Percentiles rank a stretch among this genome's conserved stretches.
phyloP scores from a whole-genome alignment of 2,797 vertebrate genomes.

The Setipinna tenuifilis region DNA sequence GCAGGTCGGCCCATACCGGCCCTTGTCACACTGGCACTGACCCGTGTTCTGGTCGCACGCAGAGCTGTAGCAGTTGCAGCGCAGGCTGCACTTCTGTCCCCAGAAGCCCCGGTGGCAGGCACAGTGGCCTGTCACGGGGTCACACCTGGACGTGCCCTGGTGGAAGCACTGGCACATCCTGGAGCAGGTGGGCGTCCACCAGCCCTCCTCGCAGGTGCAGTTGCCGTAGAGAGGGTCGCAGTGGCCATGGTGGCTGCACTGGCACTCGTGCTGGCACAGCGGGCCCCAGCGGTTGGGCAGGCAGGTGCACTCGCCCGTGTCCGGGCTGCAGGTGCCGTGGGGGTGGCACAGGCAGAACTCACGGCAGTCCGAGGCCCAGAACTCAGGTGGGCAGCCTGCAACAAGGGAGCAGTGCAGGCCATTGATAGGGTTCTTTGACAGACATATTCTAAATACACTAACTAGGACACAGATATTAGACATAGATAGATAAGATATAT shows the following conservation, averaged over 20 bases:
- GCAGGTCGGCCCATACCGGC: slow-evolving; percentile 83
- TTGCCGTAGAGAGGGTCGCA: slow-evolving; percentile 80
- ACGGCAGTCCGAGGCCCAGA: slow-evolving; percentile 92
- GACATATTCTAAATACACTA: too few species aligned
- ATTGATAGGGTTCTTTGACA: too few species aligned
- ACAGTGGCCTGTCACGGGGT: slow-evolving; percentile 81
- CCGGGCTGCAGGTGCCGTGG: slow-evolving; percentile 80
- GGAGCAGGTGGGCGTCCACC: slow-evolving; percentile 82
- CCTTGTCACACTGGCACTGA: slow-evolving; percentile 77
- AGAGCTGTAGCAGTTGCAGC: slow-evolving; percentile 82
- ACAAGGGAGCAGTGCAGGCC: neutral
- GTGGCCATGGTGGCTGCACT: slow-evolving; percentile 78
- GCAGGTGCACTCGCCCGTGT: slow-evolving; percentile 84
- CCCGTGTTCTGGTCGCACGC: slow-evolving; percentile 81
- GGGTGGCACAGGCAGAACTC: slow-evolving; percentile 83
- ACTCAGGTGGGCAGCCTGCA: slow-evolving; percentile 86
- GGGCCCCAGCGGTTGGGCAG: slow-evolving; percentile 82
- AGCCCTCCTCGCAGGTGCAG: slow-evolving; percentile 88
- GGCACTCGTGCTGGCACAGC: slow-evolving; percentile 81
- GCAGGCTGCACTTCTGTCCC: slow-evolving; percentile 80
- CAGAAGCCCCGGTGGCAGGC: slow-evolving; percentile 81
- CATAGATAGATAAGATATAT: too few species aligned
- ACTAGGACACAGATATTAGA: too few species aligned
- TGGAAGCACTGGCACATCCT: slow-evolving; percentile 79
- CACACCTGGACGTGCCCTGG: slow-evolving; percentile 69